Percentiles rank a stretch among this genome's conserved stretches.
Conservation (phyloP, 2,888 invertebrate genomes). For the Sphaeridia pumilis region DNA sequence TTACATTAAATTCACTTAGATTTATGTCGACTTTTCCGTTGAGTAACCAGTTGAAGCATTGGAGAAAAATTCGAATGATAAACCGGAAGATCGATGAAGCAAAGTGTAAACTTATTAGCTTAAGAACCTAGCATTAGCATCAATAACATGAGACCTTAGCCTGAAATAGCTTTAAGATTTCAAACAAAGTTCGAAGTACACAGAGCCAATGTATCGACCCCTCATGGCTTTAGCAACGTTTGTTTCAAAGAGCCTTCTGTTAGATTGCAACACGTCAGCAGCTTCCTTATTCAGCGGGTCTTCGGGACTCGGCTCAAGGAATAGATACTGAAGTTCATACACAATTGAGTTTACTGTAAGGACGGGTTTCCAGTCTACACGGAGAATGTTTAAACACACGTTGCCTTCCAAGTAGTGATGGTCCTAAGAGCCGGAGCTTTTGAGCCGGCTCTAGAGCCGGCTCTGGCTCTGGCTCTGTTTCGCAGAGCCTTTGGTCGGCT, state of each 20-base stretch:
- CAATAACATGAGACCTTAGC: neutral
- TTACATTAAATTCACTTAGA: no score
- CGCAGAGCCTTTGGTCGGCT: no score
- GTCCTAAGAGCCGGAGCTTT: no score
- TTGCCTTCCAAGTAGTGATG: constrained; percentile 95
- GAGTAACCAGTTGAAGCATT: no score
- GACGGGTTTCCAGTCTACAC: constrained; percentile 99
- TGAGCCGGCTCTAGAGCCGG: no score
- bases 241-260: constrained; percentile 84
- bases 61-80: no score
- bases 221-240: constrained; percentile 94
- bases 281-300: constrained; percentile 98
- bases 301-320: constrained; percentile 96
- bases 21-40: no score
- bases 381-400: constrained; percentile 90
- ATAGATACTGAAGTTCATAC: constrained; percentile 93
- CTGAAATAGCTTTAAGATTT: constrained; percentile 53
- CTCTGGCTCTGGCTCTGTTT: no score
- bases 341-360: constrained; percentile 95
- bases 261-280: constrained; percentile 89
- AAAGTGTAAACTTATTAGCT: neutral
- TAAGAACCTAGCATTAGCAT: neutral
- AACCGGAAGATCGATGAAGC: no score
- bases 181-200: constrained; percentile 90
- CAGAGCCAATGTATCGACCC: constrained; percentile 86